Base-by-base conservation (phyloP, 2,113 vertebrate species). In the Spermophilus dauricus region DNA sequence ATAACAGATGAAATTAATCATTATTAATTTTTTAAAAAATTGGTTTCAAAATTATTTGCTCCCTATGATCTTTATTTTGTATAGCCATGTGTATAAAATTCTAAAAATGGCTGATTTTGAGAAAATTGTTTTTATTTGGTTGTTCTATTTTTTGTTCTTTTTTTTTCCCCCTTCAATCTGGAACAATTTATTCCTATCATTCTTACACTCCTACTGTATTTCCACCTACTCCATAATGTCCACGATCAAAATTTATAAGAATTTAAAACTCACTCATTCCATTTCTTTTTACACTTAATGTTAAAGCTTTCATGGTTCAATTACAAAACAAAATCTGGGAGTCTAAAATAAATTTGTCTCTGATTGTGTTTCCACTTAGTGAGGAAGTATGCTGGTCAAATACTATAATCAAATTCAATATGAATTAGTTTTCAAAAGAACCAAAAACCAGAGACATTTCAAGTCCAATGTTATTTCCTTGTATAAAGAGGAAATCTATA, bases 361-460 rank as follows among this genome's bases (percentile, higher is more conserved):
- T 53, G 32, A 39, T 53, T 94, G 61, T 86, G 89, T 97, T 95
- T 80, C 73, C 18, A 83, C 24, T 72, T 93, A 95, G 63, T 48
- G 37, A 97, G 75, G 69, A 97, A 96, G 67, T 94, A 58, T 30
- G 37, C 58, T 91, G 0, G 17, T 72, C 83, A 65, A 48, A 93
- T 89, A 75, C 32, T 48, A 78, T 78, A 93, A 97, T 86, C 53
- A 82, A 89, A 94, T 93, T 94, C 88, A 94, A 34, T 70, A 67
- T 90, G 83, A 97, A 95, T 92, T 70, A 69, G 72, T 83, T 95
- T 95, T 96, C 39, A 39, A 97, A 96, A 91, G 56, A 51, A 39
- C 37, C 26, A 5, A 78, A 89, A 94, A 88, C 93, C 95, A 89
- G 4, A 91, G 69, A 86, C n/a, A 61, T 34, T 61, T 34, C n/a